Evolutionary conservation across 1,140 invertebrate genomes (phyloP), one percentile per base, ranked within the genome.

Genomic region (Tyrophagus putrescentiae): DNA sequence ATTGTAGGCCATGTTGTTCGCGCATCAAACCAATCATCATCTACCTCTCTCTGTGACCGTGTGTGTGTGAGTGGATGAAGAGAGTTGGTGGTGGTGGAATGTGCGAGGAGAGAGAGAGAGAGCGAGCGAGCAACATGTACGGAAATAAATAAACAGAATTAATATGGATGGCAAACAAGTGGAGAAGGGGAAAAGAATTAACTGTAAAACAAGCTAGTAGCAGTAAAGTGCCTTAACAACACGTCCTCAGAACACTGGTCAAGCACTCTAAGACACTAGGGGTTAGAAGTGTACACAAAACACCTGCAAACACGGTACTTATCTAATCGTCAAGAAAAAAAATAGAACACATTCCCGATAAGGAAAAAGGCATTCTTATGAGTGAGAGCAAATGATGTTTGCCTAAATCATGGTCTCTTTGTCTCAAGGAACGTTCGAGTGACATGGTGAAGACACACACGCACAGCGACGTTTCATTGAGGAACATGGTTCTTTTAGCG

Each of bases 91-190:
- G n/a, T n/a, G n/a, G n/a, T n/a, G n/a, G n/a, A n/a, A n/a, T n/a
- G n/a, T n/a, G n/a, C n/a, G n/a, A n/a, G n/a, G n/a, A n/a, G 45
- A 11, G 45, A 50, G 18, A 50, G 45, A 23, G 45, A 50, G 9
- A 50, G 7, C 45, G 45, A 50, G 28, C 45, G 53, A 44, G 53
- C 23, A 7, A 42, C 53, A 39, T 39, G 53, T 39, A 33, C 23
- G 53, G 53, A 48, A 48, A 48, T 48, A 48, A 48, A 48, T 48
- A 48, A 48, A 48, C 23, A 25, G 7, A 48, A 48, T 48, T 48
- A 48, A 48, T 48, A 48, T 25, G 13, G 36, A 39, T 39, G 21
- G 13, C 36, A 39, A 39, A 39, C 36, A 39, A 39, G n/a, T 39
- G 36, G 36, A 39, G 36, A 39, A n/a, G n/a, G n/a, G n/a, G n/a